Evolutionary conservation across 2,888 invertebrate species (phyloP).

Genomic region (Mantis religiosa): DNA sequence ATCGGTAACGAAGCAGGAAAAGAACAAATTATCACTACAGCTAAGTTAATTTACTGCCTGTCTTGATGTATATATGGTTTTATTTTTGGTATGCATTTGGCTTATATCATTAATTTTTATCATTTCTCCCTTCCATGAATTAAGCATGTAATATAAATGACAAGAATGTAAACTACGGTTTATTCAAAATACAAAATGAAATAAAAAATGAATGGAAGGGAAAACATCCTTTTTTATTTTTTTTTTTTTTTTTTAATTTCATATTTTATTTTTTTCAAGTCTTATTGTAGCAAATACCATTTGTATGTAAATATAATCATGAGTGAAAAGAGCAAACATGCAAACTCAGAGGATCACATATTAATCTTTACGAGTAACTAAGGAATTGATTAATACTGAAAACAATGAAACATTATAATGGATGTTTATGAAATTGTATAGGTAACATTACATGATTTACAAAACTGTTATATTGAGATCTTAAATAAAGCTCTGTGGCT

Average conservation of each 20-base stretch:
- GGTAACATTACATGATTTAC: neutral
- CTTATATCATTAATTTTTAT: neutral
- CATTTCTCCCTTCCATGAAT: neutral
- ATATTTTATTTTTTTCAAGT: neutral
- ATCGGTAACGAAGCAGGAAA: too few relatives aligned
- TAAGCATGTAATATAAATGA: neutral
- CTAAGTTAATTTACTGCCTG: neutral
- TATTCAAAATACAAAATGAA: neutral
- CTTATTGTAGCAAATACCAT: constrained; percentile 3
- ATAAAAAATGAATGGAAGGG: neutral
- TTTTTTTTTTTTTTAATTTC: too few relatives aligned
- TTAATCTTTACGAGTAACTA: constrained; percentile 3
- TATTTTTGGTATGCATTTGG: constrained; percentile 3
- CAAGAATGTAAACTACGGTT: neutral
- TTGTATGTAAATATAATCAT: neutral
- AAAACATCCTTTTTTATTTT: neutral
- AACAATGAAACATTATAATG: neutral
- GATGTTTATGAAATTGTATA: constrained; percentile 3
- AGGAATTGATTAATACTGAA: constrained; percentile 5
- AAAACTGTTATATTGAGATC: neutral
- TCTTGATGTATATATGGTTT: neutral
- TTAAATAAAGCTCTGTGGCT: neutral
- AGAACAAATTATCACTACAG: neutral
- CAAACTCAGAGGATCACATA: neutral
- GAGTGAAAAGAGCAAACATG: neutral